Percentiles rank a stretch among this genome's conserved stretches.
phyloP scores from a whole-genome alignment of 2,888 invertebrate genomes.

The Nephrotoma guestfalica region DNA sequence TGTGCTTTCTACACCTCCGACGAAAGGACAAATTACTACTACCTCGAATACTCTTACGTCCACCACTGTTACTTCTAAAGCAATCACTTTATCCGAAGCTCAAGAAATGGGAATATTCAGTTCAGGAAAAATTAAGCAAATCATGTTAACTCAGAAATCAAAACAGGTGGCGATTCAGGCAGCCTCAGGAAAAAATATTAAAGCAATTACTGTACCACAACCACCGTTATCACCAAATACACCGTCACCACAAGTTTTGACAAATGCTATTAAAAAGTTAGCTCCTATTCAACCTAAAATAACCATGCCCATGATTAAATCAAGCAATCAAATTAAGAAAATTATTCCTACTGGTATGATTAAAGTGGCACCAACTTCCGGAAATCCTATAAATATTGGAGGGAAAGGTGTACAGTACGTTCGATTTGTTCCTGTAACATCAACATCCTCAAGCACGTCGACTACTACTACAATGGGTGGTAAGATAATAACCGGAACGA shows the following conservation, averaged over 20 bases:
- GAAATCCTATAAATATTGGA: not conserved
- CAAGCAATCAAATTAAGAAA: not conserved
- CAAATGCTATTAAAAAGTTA: slow-evolving; percentile 1
- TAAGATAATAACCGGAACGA: slow-evolving; percentile 15
- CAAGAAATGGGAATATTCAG: slow-evolving; percentile 8
- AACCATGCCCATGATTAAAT: not conserved
- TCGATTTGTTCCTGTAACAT: slow-evolving; percentile 41
- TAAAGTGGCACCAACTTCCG: not conserved
- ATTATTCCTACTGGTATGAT: not conserved
- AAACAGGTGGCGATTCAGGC: not conserved
- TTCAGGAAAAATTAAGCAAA: slow-evolving; percentile 6
- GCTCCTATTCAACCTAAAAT: slow-evolving; percentile 1
- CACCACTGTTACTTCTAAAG: slow-evolving; percentile 5
- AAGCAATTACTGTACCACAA: not conserved
- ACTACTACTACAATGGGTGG: slow-evolving; percentile 18
- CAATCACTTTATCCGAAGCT: slow-evolving; percentile 7
- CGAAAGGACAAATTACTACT: slow-evolving; percentile 6
- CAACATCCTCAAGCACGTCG: slow-evolving; percentile 21
- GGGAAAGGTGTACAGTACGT: slow-evolving; percentile 39
- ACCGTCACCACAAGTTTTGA: not conserved
- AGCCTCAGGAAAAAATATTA: not conserved
- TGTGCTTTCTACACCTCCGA: slow-evolving; percentile 4
- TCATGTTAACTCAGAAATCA: not conserved
- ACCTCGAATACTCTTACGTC: slow-evolving; percentile 3
- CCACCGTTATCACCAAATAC: not conserved